Percentiles rank a stretch among this genome's conserved stretches.
These are phyloP conservation scores for Lophius piscatorius DNA, from an alignment of 2,113 vertebrate species.

Conservation along the genomic window DNA sequence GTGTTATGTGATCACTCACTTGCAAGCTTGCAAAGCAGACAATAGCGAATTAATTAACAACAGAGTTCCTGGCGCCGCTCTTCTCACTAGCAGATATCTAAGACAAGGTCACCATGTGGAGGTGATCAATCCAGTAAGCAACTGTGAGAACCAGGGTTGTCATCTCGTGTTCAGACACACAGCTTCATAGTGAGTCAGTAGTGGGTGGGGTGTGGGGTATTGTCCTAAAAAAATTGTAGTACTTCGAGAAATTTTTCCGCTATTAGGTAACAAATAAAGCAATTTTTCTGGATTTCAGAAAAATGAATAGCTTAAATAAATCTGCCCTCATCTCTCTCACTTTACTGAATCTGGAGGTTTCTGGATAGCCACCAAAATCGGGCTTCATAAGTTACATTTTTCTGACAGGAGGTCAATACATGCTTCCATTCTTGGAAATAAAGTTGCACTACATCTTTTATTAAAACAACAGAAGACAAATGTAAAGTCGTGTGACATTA, in stretches of 20 bases:
- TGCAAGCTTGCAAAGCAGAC: constrained; percentile 65
- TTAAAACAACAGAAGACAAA: neutral
- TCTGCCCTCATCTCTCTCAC: constrained; percentile 37
- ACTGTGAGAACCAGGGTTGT: constrained; percentile 48
- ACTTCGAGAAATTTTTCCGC: constrained; percentile 47
- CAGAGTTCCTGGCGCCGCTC: constrained; percentile 56
- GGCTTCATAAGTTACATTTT: constrained; percentile 38
- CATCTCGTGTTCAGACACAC: constrained; percentile 47
- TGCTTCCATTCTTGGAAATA: constrained; percentile 58
- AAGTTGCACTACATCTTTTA: constrained; percentile 27
- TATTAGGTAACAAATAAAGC: constrained; percentile 51
- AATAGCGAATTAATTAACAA: constrained; percentile 78
- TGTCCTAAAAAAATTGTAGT: constrained; percentile 31
- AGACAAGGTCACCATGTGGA: constrained; percentile 69
- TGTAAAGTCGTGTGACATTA: neutral
- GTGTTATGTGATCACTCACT: constrained; percentile 56
- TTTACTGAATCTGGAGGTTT: constrained; percentile 29
- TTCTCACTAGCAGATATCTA: constrained; percentile 60
- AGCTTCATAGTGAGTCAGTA: constrained; percentile 16
- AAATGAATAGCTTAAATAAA: no score
- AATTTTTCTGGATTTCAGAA: constrained; percentile 23
- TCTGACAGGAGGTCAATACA: constrained; percentile 69
- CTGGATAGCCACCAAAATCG: constrained; percentile 15
- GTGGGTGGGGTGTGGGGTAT: neutral
- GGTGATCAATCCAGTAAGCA: constrained; percentile 52